A percentile compares a stretch with the other conserved stretches of the same genome.
phyloP scores from a whole-genome alignment of 2,797 vertebrate genomes.

The Ibycter americanus region DNA sequence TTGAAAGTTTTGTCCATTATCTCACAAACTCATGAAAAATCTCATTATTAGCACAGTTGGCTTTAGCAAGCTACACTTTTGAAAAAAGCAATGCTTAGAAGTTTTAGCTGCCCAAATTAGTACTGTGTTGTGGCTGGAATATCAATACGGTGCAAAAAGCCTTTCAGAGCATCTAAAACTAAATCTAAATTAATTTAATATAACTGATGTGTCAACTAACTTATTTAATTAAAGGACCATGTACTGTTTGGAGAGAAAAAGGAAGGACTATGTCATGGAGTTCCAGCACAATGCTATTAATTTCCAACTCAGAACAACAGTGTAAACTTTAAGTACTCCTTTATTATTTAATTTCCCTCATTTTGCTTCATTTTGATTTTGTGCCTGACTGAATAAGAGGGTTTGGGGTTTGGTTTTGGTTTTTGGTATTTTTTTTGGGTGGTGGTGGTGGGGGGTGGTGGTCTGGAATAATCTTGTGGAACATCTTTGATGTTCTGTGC shows the following conservation, averaged over 20 bases:
- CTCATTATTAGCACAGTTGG: not conserved
- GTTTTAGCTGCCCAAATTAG: not conserved
- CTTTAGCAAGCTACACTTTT: not conserved
- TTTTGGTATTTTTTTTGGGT: rapidly evolving
- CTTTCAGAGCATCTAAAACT: not conserved
- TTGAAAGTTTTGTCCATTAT: not conserved
- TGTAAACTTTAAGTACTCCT: not conserved
- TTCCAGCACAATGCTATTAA: not conserved
- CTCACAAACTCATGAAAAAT: not conserved
- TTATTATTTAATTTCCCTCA: not conserved
- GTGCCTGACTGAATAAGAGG: not conserved
- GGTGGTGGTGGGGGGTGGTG: rapidly evolving
- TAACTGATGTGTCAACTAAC: not conserved
- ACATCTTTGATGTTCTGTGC: not conserved
- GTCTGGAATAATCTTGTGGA: not conserved
- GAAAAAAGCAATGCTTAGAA: not conserved
- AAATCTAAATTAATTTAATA: not conserved
- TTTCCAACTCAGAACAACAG: not conserved
- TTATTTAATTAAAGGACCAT: not conserved
- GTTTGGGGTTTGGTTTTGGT: not conserved
- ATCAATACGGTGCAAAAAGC: not conserved
- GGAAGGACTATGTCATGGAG: not conserved
- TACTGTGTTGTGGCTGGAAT: not conserved
- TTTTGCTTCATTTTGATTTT: not conserved
- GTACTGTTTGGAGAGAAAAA: not conserved